phyloP scores from a whole-genome alignment of 2,888 invertebrate species.

The Buathra laborator region DNA sequence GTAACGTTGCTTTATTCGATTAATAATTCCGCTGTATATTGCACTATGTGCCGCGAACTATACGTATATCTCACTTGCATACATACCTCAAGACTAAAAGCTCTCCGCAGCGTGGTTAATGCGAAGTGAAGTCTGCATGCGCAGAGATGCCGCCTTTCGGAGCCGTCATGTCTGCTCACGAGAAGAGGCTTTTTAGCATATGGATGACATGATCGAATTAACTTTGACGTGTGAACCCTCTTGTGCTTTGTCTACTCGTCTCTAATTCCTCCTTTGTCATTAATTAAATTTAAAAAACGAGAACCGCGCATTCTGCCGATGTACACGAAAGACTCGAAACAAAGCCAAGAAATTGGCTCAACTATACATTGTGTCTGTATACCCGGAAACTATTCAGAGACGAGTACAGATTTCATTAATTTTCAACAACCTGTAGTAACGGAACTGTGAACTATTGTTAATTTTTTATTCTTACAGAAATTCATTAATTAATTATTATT shows the following conservation, averaged over 20 bases:
- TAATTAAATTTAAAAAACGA: conserved; percentile 8
- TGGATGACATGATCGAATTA: conserved; percentile 63
- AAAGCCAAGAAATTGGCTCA: too few species aligned
- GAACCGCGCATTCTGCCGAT: neutral
- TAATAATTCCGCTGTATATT: neutral
- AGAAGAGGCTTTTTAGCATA: conserved; percentile 54
- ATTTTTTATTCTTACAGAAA: neutral
- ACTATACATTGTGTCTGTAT: too few species aligned
- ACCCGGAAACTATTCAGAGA: too few species aligned
- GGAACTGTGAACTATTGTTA: neutral
- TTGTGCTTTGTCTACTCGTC: conserved; percentile 37
- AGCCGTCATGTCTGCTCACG: conserved; percentile 34
- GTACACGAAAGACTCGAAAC: neutral
- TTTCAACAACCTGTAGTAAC: too few species aligned
- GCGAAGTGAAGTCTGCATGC: conserved; percentile 57
- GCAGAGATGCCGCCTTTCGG: conserved; percentile 49
- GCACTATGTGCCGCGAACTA: neutral
- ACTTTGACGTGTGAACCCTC: conserved; percentile 59
- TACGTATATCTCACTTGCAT: neutral
- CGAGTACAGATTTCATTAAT: too few species aligned
- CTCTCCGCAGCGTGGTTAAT: conserved; percentile 45
- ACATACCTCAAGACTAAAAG: conserved; percentile 41
- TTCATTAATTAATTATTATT: neutral
- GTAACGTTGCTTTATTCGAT: neutral
- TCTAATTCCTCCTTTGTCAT: conserved; percentile 52